phyloP scores from a whole-genome alignment of 2,113 vertebrate genomes.

The Phoxinus phoxinus region DNA sequence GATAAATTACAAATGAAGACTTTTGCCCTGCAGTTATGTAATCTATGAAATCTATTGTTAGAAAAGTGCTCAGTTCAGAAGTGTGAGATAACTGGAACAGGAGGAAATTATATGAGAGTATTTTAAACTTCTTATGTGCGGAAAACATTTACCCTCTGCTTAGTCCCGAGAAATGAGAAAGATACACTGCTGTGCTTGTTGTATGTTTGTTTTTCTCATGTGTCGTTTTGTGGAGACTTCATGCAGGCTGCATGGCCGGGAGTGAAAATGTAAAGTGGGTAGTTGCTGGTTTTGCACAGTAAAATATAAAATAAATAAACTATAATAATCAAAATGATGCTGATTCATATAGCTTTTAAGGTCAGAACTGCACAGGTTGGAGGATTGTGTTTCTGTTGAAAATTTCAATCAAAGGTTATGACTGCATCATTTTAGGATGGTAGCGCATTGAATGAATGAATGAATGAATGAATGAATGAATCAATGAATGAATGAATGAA shows the following conservation, averaged over 20 bases:
- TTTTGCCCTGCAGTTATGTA: conserved; percentile 28
- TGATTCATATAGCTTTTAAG: background rate
- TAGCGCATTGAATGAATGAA: background rate
- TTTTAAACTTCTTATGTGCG: conserved; percentile 1
- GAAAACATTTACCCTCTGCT: background rate
- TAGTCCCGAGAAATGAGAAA: background rate
- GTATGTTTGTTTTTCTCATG: background rate
- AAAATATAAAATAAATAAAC: background rate
- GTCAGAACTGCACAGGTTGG: background rate
- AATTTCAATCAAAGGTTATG: background rate
- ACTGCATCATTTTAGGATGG: background rate
- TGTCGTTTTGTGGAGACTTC: background rate
- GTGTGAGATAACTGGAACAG: conserved; percentile 1
- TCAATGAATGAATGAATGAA: too few relatives aligned
- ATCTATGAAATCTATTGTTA: conserved; percentile 11
- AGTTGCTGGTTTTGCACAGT: background rate
- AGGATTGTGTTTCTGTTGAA: background rate
- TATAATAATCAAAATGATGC: background rate
- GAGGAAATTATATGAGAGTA: background rate
- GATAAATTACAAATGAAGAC: conserved; percentile 30
- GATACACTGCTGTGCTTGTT: background rate
- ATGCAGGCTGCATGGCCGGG: background rate
- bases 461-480: too few relatives aligned
- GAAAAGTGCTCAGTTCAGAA: background rate
- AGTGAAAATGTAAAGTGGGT: background rate